Conservation (phyloP, 2,113 vertebrate genomes). For the Meleagris gallopavo region DNA sequence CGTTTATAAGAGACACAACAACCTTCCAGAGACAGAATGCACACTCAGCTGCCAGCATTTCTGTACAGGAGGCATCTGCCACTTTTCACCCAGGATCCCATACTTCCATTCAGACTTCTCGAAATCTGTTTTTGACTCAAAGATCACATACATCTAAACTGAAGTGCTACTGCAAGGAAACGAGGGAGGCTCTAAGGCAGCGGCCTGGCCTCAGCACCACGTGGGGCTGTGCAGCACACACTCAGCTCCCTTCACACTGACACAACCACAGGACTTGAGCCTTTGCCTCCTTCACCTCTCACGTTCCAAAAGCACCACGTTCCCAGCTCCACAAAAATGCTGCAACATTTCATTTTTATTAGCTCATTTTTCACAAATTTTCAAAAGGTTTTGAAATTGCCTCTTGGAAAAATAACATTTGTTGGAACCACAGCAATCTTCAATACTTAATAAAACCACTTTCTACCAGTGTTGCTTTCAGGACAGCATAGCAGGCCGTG, state of each 20-base stretch:
- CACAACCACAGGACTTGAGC: not conserved
- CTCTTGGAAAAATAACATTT: not conserved
- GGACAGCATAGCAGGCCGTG: not conserved
- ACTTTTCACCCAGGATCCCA: not conserved
- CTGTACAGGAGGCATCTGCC: not conserved
- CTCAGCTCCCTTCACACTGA: not conserved
- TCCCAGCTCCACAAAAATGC: not conserved
- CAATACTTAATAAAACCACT: not conserved
- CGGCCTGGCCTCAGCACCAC: not conserved
- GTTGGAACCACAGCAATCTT: not conserved
- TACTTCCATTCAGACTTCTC: not conserved
- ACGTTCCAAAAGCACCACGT: not conserved
- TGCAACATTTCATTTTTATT: not conserved
- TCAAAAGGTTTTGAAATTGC: not conserved
- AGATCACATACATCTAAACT: not conserved
- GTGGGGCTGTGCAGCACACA: not conserved
- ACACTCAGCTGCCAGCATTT: not conserved
- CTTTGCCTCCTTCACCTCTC: not conserved
- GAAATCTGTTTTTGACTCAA: not conserved
- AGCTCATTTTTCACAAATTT: not conserved
- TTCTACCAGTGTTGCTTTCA: not conserved
- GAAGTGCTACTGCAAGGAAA: not conserved
- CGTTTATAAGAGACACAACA: not conserved
- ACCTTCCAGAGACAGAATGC: not conserved
- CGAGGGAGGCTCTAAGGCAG: not conserved